Evolutionary conservation across 2,797 vertebrate genomes (phyloP).

Genomic region (Hipposideros larvatus): DNA sequence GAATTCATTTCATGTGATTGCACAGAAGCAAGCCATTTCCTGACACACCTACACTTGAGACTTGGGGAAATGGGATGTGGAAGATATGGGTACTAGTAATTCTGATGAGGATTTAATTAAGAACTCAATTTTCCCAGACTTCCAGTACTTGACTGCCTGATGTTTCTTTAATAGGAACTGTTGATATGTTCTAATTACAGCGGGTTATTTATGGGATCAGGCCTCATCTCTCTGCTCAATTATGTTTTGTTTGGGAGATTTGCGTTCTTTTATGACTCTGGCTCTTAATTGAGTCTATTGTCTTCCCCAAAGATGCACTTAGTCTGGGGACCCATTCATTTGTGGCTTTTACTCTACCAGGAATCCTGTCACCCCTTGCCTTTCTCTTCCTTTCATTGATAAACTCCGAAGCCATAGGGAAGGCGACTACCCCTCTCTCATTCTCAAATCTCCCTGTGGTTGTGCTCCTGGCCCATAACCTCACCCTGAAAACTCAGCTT

Average conservation of each 20-base stretch:
- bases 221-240: slow-evolving; percentile 81
- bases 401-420: background rate
- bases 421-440: background rate
- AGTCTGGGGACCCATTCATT: slow-evolving; percentile 53
- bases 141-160: slow-evolving; percentile 78
- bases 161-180: slow-evolving; percentile 83
- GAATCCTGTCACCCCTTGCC: background rate
- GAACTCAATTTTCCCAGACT: slow-evolving; percentile 83
- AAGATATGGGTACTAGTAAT: slow-evolving; percentile 70
- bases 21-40: slow-evolving; percentile 43
- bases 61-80: slow-evolving; percentile 64
- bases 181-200: slow-evolving; percentile 81
- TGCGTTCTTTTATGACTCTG: slow-evolving; percentile 66
- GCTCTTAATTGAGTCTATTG: slow-evolving; percentile 77
- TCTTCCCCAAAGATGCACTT: slow-evolving; percentile 66
- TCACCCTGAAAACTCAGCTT: background rate
- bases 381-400: slow-evolving; percentile 37
- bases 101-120: slow-evolving; percentile 84
- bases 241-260: slow-evolving; percentile 80
- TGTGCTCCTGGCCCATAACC: background rate
- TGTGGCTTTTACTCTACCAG: background rate
- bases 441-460: background rate
- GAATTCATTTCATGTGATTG: slow-evolving; percentile 57
- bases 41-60: slow-evolving; percentile 52
- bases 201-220: slow-evolving; percentile 81